Conservation (phyloP, 2,888 invertebrate genomes). For the Zeuzera pyrina region DNA sequence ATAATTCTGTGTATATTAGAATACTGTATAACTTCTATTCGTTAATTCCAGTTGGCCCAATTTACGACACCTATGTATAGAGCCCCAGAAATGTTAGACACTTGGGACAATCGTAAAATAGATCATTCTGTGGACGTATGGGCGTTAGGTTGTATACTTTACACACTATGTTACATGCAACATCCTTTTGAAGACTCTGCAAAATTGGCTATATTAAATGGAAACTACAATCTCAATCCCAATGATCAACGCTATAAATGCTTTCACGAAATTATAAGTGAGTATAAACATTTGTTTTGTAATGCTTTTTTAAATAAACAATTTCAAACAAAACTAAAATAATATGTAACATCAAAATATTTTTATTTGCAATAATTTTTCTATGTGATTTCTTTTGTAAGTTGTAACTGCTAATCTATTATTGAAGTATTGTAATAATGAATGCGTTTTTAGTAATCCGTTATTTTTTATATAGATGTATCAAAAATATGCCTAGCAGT, state of each 20-base stretch:
- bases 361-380: slow-evolving; percentile 1
- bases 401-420: too few species aligned
- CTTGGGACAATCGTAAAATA: slow-evolving; percentile 96
- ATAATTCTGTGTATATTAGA: too few species aligned
- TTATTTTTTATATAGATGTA: too few species aligned
- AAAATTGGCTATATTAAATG: slow-evolving; percentile 96
- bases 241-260: slow-evolving; percentile 86
- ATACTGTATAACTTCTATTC: too few species aligned
- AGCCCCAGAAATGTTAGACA: slow-evolving; percentile 98
- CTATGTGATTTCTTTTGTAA: slow-evolving; percentile 7
- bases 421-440: too few species aligned
- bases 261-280: slow-evolving; percentile 92
- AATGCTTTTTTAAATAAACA: too few species aligned
- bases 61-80: slow-evolving; percentile 96
- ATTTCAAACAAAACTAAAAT: too few species aligned
- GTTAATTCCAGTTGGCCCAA: slow-evolving; percentile 79
- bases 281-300: too few species aligned
- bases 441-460: too few species aligned
- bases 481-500: too few species aligned
- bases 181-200: slow-evolving; percentile 98
- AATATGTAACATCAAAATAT: slow-evolving; percentile 1
- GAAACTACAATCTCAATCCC: slow-evolving; percentile 90
- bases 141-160: slow-evolving; percentile 97
- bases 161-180: slow-evolving; percentile 90
- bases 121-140: slow-evolving; percentile 94